These are phyloP conservation scores for Nycticryphes semicollaris DNA, from an alignment of 2,113 vertebrate species.

Conservation along the genomic window DNA sequence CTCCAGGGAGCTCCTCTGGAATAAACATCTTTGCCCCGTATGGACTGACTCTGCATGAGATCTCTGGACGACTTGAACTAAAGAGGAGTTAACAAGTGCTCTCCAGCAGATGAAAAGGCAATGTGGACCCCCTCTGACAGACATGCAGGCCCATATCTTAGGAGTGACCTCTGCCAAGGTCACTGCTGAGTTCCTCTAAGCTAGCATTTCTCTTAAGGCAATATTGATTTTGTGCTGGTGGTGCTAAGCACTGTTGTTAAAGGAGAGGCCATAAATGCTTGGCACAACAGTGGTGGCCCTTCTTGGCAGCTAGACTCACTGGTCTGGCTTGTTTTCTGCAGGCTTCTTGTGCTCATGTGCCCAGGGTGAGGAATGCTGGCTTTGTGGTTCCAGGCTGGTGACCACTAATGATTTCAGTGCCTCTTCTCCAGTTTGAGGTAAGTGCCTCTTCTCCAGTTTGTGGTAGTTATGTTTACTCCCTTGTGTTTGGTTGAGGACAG, in stretches of 20 bases:
- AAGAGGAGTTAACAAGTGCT: background rate
- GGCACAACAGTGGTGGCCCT: background rate
- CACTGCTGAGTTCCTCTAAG: slow-evolving; percentile 39
- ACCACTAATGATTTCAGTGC: background rate
- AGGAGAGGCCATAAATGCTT: background rate
- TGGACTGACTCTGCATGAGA: background rate
- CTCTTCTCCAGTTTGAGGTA: background rate
- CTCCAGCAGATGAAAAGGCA: background rate
- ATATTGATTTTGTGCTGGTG: slow-evolving; percentile 70
- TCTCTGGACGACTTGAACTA: background rate
- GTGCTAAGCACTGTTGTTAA: slow-evolving; percentile 46
- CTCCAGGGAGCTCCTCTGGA: background rate
- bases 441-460: background rate
- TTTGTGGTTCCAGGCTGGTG: background rate
- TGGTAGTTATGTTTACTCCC: background rate
- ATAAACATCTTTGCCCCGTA: background rate
- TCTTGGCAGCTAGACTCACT: background rate
- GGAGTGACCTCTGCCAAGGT: background rate
- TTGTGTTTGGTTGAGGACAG: accelerated
- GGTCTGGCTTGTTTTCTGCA: background rate
- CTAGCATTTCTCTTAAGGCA: slow-evolving; percentile 24
- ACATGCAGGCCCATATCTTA: background rate
- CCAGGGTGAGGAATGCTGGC: background rate
- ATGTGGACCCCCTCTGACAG: background rate
- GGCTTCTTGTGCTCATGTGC: background rate